Evolutionary conservation across 2,888 invertebrate species (phyloP).

Genomic region (Nectonema munidae): DNA sequence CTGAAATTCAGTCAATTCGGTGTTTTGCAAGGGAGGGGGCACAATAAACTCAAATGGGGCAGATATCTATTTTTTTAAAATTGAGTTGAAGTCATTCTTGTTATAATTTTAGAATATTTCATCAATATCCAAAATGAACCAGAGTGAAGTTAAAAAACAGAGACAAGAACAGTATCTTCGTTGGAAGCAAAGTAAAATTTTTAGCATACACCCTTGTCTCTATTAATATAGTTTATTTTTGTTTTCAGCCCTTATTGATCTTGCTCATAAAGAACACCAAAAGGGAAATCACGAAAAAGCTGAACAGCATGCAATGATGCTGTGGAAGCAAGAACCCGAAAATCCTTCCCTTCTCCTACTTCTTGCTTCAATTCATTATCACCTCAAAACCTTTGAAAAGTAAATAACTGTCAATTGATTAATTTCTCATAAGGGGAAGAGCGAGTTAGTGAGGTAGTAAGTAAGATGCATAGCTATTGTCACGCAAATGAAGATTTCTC

Average conservation of each 20-base stretch:
- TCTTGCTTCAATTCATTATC: slow-evolving; percentile 88
- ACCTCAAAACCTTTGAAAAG: slow-evolving; percentile 73
- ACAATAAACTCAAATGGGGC: too few relatives aligned
- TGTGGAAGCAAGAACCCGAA: slow-evolving; percentile 77
- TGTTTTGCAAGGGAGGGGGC: too few relatives aligned
- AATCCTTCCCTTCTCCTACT: slow-evolving; percentile 77
- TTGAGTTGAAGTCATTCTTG: too few relatives aligned
- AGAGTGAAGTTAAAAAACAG: slow-evolving; percentile 7
- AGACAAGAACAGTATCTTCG: slow-evolving; percentile 9
- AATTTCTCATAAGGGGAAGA: slow-evolving; percentile 6
- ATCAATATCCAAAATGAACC: slow-evolving; percentile 1
- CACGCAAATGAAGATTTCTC: background rate
- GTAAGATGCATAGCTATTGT: background rate
- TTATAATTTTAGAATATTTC: too few relatives aligned
- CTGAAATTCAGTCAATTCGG: too few relatives aligned
- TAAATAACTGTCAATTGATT: slow-evolving; percentile 22
- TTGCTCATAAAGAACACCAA: slow-evolving; percentile 88
- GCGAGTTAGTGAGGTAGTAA: background rate
- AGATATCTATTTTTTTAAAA: too few relatives aligned
- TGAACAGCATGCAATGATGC: slow-evolving; percentile 84
- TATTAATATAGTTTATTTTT: slow-evolving; percentile 18
- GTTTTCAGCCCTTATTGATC: slow-evolving; percentile 45
- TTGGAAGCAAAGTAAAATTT: slow-evolving; percentile 10
- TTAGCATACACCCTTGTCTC: slow-evolving; percentile 18
- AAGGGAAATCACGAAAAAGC: slow-evolving; percentile 90